Evolutionary conservation across 1,140 invertebrate genomes (phyloP), one percentile per base, ranked within the genome.

Genomic region (Atopsyche davidsoni): DNA sequence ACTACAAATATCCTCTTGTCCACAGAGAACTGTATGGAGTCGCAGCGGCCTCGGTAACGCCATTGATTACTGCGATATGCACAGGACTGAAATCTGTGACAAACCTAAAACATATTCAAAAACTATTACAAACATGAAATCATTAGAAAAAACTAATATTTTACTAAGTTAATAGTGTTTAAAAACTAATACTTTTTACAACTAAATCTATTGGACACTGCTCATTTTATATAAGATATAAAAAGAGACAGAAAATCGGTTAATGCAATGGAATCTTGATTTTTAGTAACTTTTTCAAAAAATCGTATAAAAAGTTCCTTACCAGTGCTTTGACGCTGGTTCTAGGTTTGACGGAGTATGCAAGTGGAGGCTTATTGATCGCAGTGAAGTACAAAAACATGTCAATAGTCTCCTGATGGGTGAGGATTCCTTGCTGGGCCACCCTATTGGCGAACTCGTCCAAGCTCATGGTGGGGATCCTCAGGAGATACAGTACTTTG

Each of bases 51-150:
- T 61, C 92, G 76, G 64, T 94, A 95, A 24, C 91, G 79, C 91
- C 92, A 95, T 62, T 97, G 94, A 66, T 96, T 97, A 62, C 89
- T 92, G 57, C 94, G 80, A 66, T 96, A 96, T 2, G 93, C 94
- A 63, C 90, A 95, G 1, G 92, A 96, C 67, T 94, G 90, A 66
- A 97, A 97, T 65, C 94, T 78, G 66, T 94, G 92, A 62, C 92
- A 95, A 10, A 92, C 85, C 85, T 87, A 67, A 18, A 73, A 71
- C 57, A 38, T n/a, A 60, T 50, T 53, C 51, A 57, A 18, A 32
- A 36, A 31, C 6, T 10, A 36, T 4, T 36, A 36, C 14, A 36
- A 10, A 36, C 14, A 16, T 36, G 14, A 9, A 36, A 36, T 10
- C 6, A 9, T 9, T 10, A 10, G 4, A 36, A 9, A 36, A 36